phyloP scores from a whole-genome alignment of 35 echinoderm and acorn worm genomes.

The Ophioderma brevispina region DNA sequence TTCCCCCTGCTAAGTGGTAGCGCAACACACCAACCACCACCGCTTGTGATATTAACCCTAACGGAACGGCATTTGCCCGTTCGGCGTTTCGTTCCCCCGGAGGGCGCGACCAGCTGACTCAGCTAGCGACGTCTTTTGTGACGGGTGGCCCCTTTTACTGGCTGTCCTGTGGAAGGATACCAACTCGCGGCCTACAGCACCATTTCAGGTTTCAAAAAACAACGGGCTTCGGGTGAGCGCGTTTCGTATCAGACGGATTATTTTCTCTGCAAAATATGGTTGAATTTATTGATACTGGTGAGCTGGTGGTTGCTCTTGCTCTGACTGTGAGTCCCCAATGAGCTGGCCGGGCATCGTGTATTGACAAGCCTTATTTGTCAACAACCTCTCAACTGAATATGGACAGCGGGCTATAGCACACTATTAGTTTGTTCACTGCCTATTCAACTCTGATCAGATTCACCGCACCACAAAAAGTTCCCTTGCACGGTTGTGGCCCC shows the following conservation, averaged over 20 bases:
- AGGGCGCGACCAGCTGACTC: too few species aligned
- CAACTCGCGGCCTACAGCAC: neutral
- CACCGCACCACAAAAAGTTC: too few species aligned
- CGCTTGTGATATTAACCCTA: neutral
- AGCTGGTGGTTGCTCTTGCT: too few species aligned
- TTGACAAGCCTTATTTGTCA: neutral
- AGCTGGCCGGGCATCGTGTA: neutral
- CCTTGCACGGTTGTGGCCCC: too few species aligned
- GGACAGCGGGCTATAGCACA: neutral
- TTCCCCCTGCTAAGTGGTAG: neutral
- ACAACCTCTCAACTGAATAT: neutral
- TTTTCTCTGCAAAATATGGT: neutral
- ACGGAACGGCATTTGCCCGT: too few species aligned
- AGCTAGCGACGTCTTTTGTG: too few species aligned
- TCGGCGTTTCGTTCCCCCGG: too few species aligned
- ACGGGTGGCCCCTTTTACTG: too few species aligned
- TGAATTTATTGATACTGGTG: neutral
- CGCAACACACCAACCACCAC: too few species aligned
- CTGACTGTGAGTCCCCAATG: too few species aligned
- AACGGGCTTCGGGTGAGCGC: neutral
- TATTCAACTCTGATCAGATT: slow-evolving; percentile 7
- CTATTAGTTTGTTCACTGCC: neutral
- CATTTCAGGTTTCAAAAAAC: neutral
- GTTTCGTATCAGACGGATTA: neutral
- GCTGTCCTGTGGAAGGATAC: too few species aligned